A percentile compares a stretch with the other conserved stretches of the same genome.
Conservation (phyloP, 2,113 vertebrate species). For the Zosterops japonicus region DNA sequence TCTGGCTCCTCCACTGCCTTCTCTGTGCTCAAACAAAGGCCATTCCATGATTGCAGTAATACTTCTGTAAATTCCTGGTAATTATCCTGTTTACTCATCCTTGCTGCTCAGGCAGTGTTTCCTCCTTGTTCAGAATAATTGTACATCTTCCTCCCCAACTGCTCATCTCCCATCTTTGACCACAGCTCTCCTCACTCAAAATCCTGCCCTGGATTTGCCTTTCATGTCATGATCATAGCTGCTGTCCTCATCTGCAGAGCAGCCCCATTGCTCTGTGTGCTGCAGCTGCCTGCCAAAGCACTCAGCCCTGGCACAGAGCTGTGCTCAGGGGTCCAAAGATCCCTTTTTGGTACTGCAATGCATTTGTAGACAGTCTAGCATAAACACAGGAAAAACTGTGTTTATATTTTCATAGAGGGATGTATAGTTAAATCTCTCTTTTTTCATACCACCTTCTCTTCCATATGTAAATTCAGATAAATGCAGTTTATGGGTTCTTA, state of each 20-base stretch:
- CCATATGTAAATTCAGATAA: constrained; percentile 28
- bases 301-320: background rate
- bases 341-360: background rate
- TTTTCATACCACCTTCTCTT: background rate
- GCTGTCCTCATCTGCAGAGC: background rate
- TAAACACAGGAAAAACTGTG: background rate
- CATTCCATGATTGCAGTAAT: background rate
- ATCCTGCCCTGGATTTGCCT: background rate
- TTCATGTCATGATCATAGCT: background rate
- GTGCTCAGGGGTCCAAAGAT: background rate
- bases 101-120: background rate
- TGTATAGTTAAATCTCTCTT: background rate
- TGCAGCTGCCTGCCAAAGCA: background rate
- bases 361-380: background rate
- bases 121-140: background rate
- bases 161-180: background rate
- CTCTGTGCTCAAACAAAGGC: constrained; percentile 14
- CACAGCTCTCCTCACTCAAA: background rate
- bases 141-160: background rate
- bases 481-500: background rate
- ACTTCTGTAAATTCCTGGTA: constrained; percentile 28
- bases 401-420: background rate
- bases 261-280: background rate
- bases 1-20: background rate
- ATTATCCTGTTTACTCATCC: constrained; percentile 42